Percentiles rank a stretch among this genome's conserved stretches.
phyloP scores from a whole-genome alignment of 2,113 vertebrate species.

The Apus apus region DNA sequence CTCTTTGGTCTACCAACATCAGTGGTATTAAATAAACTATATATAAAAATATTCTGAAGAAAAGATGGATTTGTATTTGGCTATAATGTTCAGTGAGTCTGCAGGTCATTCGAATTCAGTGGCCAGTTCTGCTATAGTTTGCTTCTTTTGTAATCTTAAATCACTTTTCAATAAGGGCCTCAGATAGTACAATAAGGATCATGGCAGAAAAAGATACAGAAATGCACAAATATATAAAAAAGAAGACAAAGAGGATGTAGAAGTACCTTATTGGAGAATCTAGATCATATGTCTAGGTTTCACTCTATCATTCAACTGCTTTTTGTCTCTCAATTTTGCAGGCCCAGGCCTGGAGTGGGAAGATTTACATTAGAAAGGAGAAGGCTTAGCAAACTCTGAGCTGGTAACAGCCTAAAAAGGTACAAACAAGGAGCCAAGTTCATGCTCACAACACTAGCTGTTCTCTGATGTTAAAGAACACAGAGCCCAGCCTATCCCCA shows the following conservation, averaged over 20 bases:
- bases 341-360: no score
- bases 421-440: no score
- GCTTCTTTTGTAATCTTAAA: neutral
- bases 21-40: neutral
- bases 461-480: no score
- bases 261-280: neutral
- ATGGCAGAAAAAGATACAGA: neutral
- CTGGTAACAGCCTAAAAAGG: no score
- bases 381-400: no score
- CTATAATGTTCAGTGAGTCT: neutral
- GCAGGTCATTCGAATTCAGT: neutral
- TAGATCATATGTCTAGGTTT: neutral
- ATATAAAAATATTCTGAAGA: neutral
- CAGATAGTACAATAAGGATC: neutral
- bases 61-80: neutral
- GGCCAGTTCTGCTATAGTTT: neutral
- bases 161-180: neutral
- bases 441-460: no score
- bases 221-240: neutral
- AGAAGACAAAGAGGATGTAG: neutral
- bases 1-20: neutral
- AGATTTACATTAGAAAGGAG: no score
- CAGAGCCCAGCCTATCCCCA: no score
- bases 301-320: no score
- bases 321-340: no score